Evolutionary conservation across 2,113 vertebrate species (phyloP).

Genomic region (Raja brachyura): DNA sequence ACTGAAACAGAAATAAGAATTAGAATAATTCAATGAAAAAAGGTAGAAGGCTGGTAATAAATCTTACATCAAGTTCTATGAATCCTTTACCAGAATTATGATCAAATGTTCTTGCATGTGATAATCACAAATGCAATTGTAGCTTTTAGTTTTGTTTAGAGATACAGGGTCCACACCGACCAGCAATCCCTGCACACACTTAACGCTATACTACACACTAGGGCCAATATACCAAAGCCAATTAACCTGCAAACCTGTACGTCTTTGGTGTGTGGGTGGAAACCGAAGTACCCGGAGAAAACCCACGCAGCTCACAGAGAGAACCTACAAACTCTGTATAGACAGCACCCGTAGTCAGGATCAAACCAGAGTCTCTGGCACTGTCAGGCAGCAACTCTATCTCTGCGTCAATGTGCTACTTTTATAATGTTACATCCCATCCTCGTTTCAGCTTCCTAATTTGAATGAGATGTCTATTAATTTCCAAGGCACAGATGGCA

Average conservation of each 20-base stretch:
- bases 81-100: not conserved
- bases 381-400: too few species aligned
- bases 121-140: not conserved
- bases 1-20: conserved; percentile 57
- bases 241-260: too few species aligned
- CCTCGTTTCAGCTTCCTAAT: not conserved
- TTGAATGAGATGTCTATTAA: not conserved
- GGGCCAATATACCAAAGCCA: too few species aligned
- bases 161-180: too few species aligned
- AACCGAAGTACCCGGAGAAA: too few species aligned
- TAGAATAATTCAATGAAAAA: not conserved
- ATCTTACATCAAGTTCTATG: not conserved
- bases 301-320: too few species aligned
- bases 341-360: too few species aligned
- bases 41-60: not conserved
- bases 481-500: not conserved
- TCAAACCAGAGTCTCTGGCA: too few species aligned
- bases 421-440: not conserved
- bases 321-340: too few species aligned
- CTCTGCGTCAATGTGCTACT: not conserved
- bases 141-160: not conserved
- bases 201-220: too few species aligned
- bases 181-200: too few species aligned
- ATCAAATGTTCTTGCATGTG: not conserved
- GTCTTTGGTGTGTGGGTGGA: too few species aligned